phyloP scores from a whole-genome alignment of 2,113 vertebrate species.

The Chauna torquata region DNA sequence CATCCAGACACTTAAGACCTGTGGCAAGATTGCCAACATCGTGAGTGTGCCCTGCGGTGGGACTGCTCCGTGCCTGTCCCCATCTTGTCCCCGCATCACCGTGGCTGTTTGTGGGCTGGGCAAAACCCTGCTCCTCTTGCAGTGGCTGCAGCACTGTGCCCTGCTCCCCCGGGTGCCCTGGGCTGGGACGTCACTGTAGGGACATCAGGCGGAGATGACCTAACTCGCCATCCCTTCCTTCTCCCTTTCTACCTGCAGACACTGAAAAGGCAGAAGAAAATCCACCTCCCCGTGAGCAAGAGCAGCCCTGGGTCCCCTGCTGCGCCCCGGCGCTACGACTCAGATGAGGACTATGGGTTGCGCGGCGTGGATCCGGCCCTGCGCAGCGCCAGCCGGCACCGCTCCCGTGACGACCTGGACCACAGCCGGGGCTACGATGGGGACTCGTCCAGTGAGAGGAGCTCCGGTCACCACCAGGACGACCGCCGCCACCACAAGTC shows the following conservation, averaged over 20 bases:
- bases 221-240: background rate
- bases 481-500: background rate
- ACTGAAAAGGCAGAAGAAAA: slow-evolving; percentile 85
- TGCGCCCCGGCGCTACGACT: background rate
- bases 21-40: slow-evolving; percentile 83
- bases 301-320: slow-evolving; percentile 67
- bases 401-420: slow-evolving; percentile 33
- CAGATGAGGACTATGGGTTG: background rate
- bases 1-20: slow-evolving; percentile 90
- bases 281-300: slow-evolving; percentile 80
- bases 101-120: background rate
- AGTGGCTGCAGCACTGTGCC: background rate
- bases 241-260: slow-evolving; percentile 76
- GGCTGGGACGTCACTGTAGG: background rate
- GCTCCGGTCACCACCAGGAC: slow-evolving; percentile 57
- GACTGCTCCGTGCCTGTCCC: fast-evolving
- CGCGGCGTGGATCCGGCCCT: background rate
- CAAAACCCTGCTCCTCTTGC: background rate
- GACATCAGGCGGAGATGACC: background rate
- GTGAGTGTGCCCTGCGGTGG: slow-evolving; percentile 77
- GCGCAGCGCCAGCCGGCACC: background rate
- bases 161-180: fast-evolving
- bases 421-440: slow-evolving; percentile 79
- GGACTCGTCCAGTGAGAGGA: slow-evolving; percentile 80
- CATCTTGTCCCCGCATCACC: background rate